Evolutionary conservation across 2,113 vertebrate genomes (phyloP).

Genomic region (Megatriorchis doriae): DNA sequence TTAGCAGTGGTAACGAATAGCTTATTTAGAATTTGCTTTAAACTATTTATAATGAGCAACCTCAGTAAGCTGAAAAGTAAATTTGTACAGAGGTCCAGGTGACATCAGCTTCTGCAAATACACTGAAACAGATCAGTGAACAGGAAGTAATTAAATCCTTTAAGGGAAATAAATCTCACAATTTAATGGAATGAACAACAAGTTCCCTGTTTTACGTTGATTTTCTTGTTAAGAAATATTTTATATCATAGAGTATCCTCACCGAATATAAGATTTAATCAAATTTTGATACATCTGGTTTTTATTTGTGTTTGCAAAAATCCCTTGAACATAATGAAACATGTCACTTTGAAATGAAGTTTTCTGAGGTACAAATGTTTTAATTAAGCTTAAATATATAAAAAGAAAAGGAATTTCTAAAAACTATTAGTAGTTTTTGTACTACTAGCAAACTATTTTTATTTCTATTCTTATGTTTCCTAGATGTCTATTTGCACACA

Average conservation of each 20-base stretch:
- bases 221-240: neutral
- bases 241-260: neutral
- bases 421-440: neutral
- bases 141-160: slow-evolving; percentile 43
- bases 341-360: neutral
- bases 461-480: neutral
- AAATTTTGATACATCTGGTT: neutral
- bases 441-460: neutral
- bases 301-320: neutral
- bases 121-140: slow-evolving; percentile 31
- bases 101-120: slow-evolving; percentile 55
- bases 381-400: neutral
- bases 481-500: neutral
- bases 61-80: slow-evolving; percentile 48
- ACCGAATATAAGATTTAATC: neutral
- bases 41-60: slow-evolving; percentile 34
- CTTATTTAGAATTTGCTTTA: slow-evolving; percentile 37
- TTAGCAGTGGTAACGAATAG: neutral
- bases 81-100: slow-evolving; percentile 39
- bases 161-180: neutral
- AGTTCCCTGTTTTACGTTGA: neutral
- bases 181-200: neutral
- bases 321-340: neutral
- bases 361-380: neutral
- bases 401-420: neutral